A percentile compares a stretch with the other conserved stretches of the same genome.
Conservation (phyloP, 2,888 invertebrate genomes). For the Drosophila niveifrons region DNA sequence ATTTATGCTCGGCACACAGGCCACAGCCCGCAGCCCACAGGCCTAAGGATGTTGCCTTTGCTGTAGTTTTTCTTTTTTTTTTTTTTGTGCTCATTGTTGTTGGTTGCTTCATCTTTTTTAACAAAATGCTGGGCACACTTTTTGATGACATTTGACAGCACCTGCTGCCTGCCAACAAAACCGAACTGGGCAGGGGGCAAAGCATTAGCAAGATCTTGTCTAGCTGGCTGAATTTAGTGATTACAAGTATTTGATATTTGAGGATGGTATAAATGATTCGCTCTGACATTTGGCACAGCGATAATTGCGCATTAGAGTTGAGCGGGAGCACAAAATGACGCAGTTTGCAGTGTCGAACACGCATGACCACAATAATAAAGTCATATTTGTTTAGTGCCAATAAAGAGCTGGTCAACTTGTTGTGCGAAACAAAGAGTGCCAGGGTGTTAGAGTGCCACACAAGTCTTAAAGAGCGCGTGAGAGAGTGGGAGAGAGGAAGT, state of each 20-base stretch:
- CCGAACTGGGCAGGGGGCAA: conserved; percentile 13
- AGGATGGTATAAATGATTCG: conserved; percentile 26
- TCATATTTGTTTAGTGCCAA: conserved; percentile 57
- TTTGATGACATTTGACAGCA: conserved; percentile 74
- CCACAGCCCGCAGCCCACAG: conserved; percentile 25
- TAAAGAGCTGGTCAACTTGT: conserved; percentile 64
- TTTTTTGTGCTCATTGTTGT: conserved; percentile 31
- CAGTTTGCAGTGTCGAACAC: conserved; percentile 45
- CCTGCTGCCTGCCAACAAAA: conserved; percentile 60
- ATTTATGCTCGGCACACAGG: conserved; percentile 69
- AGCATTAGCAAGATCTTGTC: conserved; percentile 18
- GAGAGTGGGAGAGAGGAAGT: conserved; percentile 17
- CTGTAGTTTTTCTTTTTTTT: conserved; percentile 11
- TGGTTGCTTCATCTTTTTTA: conserved; percentile 47
- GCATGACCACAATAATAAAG: conserved; percentile 57
- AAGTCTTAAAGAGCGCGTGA: neutral
- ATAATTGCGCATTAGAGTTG: conserved; percentile 42
- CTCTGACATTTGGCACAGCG: conserved; percentile 19
- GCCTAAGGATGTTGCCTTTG: conserved; percentile 2
- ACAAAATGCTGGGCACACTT: conserved; percentile 38
- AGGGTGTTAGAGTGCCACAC: conserved; percentile 16
- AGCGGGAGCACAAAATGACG: conserved; percentile 44
- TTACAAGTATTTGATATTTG: conserved; percentile 19
- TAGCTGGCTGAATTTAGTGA: conserved; percentile 20
- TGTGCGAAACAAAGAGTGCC: conserved; percentile 54